Evolutionary conservation across 2,113 vertebrate species (phyloP).

Genomic region (Meriones unguiculatus): DNA sequence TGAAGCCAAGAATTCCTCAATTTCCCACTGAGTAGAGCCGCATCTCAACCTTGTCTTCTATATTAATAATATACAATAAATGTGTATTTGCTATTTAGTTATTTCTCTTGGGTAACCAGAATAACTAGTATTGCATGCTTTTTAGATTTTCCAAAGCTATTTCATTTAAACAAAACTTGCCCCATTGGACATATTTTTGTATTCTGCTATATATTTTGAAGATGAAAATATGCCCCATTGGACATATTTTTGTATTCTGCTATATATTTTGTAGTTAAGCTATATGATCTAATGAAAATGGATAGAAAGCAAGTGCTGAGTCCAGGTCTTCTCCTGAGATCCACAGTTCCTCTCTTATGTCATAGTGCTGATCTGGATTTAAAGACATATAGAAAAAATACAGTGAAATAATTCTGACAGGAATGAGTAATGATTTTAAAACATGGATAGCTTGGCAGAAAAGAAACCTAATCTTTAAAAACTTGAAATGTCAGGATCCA

Average conservation of each 20-base stretch:
- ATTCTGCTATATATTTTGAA: background rate
- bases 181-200: conserved; percentile 3
- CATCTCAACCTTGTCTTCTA: background rate
- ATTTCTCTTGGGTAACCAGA: background rate
- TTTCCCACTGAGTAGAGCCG: background rate
- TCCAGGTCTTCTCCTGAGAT: background rate
- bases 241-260: background rate
- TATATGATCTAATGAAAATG: background rate
- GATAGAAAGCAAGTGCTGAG: background rate
- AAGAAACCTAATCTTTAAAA: conserved; percentile 7
- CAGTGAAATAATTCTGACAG: conserved; percentile 17
- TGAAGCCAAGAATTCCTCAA: background rate
- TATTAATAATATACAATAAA: background rate
- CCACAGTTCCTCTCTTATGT: background rate
- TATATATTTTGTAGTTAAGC: background rate
- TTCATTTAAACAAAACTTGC: background rate
- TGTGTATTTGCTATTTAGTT: background rate
- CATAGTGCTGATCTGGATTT: background rate
- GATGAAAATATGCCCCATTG: background rate
- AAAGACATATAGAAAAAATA: background rate
- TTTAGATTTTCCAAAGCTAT: background rate
- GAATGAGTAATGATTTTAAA: background rate
- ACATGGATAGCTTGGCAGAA: background rate
- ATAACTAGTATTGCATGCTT: background rate
- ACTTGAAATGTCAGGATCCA: background rate